Conservation (phyloP, 37 sponge, comb jelly and placozoan species). For the Spongilla lacustris region DNA sequence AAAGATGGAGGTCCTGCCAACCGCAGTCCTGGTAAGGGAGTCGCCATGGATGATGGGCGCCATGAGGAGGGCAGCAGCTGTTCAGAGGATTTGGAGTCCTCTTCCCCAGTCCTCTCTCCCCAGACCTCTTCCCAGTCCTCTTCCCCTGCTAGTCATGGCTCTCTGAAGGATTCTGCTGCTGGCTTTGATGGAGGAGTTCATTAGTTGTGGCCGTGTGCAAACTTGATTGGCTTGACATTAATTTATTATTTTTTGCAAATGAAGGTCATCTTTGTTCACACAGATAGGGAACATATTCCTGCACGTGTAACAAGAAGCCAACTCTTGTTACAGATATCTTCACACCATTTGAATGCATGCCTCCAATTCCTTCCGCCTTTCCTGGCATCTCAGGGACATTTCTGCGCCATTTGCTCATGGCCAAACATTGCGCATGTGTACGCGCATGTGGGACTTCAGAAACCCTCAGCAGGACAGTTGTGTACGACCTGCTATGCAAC, state of each 20-base stretch:
- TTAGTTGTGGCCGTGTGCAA: neutral
- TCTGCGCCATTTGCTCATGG: neutral
- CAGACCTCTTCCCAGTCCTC: too few species aligned
- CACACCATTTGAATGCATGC: neutral
- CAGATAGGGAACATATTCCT: neutral
- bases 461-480: neutral
- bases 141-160: neutral
- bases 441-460: neutral
- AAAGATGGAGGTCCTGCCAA: neutral
- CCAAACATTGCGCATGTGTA: neutral
- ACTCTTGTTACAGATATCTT: neutral
- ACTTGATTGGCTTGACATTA: neutral
- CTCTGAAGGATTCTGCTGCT: neutral
- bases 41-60: neutral
- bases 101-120: neutral
- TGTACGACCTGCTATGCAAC: neutral
- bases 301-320: too few species aligned
- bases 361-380: neutral
- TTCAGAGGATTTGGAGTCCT: neutral
- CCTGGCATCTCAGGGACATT: neutral
- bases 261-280: neutral
- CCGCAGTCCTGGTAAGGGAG: neutral
- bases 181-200: neutral
- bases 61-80: neutral
- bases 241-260: neutral